Evolutionary conservation across 2,113 vertebrate species (phyloP), one percentile per base, ranked within the genome.

Genomic region (Microtus ochrogaster): DNA sequence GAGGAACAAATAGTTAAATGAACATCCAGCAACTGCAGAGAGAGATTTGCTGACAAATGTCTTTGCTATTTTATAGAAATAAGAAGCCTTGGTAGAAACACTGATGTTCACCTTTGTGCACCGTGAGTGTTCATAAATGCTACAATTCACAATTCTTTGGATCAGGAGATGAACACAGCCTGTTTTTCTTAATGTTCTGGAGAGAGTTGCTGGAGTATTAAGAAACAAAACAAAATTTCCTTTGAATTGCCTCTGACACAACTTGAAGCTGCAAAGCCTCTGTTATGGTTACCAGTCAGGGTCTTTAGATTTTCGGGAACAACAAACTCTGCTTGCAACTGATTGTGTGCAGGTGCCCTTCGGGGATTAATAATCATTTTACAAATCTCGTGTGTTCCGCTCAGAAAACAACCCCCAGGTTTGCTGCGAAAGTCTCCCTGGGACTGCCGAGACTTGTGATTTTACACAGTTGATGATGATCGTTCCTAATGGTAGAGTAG

Each of bases 291-390:
- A 94, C 90, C 81, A 91, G 41, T 94, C 96, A 96, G 89, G 92
- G 36, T 66, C 97, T 96, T 68, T 98, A 68, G 85, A 58, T 79
- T 98, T 98, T 90, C 92, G 47, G 14, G 95, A 92, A 52, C n/a
- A 89, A 89, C 33, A 91, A 2, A 94, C 73, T 95, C n/a, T 96
- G 16, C 63, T 93, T 93, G 78, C 74, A 70, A 93, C 39, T 96
- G 10, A 55, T 85, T 97, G 93, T 96, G 36, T 90, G 92, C 14
- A 39, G 72, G 36, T 82, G 44, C 8, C 17, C 85, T 96, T 97
- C 3, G n/a, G 82, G 89, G 49, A 81, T 94, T 96, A 89, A 79
- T 76, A 95, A 92, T 76, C 36, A 73, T 94, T 94, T 95, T 83
- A 83, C 68, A 77, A 89, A 70, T 97, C 70, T 91, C 81, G 30